Evolutionary conservation across 2,888 invertebrate genomes (phyloP).

Genomic region (Acleris sparsana): DNA sequence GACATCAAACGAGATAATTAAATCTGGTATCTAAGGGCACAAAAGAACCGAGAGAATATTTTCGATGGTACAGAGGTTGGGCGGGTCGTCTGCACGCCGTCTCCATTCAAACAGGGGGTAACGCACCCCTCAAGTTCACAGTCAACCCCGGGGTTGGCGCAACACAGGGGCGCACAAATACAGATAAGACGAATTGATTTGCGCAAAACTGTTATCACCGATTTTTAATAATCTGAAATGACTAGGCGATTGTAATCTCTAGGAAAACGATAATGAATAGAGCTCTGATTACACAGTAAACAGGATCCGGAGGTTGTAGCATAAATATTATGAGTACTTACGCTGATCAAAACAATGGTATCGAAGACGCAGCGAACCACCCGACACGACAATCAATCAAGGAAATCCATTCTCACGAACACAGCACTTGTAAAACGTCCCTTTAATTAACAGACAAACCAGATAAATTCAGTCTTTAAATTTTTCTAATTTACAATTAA

Average conservation of each 20-base stretch:
- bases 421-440: slow-evolving; percentile 63
- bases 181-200: slow-evolving; percentile 50
- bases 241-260: slow-evolving; percentile 34
- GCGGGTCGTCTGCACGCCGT: slow-evolving; percentile 33
- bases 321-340: slow-evolving; percentile 58
- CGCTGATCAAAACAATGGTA: slow-evolving; percentile 57
- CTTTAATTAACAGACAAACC: slow-evolving; percentile 35
- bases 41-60: slow-evolving; percentile 23
- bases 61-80: slow-evolving; percentile 22
- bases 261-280: slow-evolving; percentile 41
- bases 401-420: slow-evolving; percentile 72
- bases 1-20: slow-evolving; percentile 31
- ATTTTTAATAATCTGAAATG: slow-evolving; percentile 15
- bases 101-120: slow-evolving; percentile 61
- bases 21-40: slow-evolving; percentile 22
- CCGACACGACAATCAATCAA: slow-evolving; percentile 60
- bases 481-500: slow-evolving; percentile 41
- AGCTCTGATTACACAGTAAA: slow-evolving; percentile 24
- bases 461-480: slow-evolving; percentile 46
- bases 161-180: slow-evolving; percentile 41
- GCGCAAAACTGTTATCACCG: slow-evolving; percentile 38
- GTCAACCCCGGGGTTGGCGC: slow-evolving; percentile 39
- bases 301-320: slow-evolving; percentile 47
- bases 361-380: slow-evolving; percentile 55
- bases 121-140: slow-evolving; percentile 80